Evolutionary conservation across 2,797 vertebrate species (phyloP), one percentile per base, ranked within the genome.

Genomic region (Adelosebastes latens): DNA sequence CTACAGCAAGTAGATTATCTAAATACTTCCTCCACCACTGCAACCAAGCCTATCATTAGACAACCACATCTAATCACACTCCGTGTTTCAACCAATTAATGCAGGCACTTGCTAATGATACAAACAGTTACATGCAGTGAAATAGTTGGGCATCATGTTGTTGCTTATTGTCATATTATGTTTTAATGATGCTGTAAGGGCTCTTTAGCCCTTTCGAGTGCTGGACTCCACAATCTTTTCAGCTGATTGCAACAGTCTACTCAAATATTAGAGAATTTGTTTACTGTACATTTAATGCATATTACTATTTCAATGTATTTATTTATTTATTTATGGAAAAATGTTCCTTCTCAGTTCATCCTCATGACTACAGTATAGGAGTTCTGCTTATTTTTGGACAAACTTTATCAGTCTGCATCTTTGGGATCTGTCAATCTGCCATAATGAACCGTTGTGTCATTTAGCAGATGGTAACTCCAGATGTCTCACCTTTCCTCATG

Each of bases 381-480:
- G 76, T 79, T 81, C 13, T 79, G 42, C 34, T 86, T 80, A 85
- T 78, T 82, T 88, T 39, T 72, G 46, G 70, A 74, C 18, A 55
- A 71, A 77, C 60, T 85, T 85, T 66, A 89, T 90, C 70, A 87
- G 78, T 77, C 82, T 66, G 63, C 71, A 59, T 90, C 77, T 85
- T 78, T 79, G 87, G 81, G 78, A 90, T 70, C 24, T 76, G 75
- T 76, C 87, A 75, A 25, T 85, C 68, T 70, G 61, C 74, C 73
- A 58, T 74, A 76, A 85, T 71, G 76, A 65, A 71, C 63, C 24
- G 14, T 64, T 10, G 65, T 87, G 82, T 79, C 82, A 87, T 71
- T 79, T 53, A 88, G 74, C 91, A 93, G 92, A 94, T 92, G 92
- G 86, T 64, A 59, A 53, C 79, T 89, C 85, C 91, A 93, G 90